Base-by-base conservation (phyloP, 2,797 vertebrate genomes). In the Champsocephalus gunnari region DNA sequence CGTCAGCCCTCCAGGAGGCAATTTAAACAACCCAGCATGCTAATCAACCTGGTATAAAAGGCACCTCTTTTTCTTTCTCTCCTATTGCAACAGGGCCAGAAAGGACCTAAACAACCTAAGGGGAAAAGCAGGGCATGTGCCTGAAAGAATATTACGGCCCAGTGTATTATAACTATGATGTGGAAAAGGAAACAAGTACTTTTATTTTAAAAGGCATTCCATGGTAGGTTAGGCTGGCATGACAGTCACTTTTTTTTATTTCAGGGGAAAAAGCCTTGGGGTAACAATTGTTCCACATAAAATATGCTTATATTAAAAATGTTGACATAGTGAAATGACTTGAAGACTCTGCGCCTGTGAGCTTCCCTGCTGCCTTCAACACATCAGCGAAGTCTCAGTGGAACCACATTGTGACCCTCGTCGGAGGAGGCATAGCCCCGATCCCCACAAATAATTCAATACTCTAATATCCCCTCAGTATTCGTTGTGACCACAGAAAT, bases 21-120 rank as follows among this genome's bases (percentile, higher is more conserved):
- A 92, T 94, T 94, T 92, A 93, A 94, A 92, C 87, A 90, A 92
- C 82, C 90, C 87, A 86, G 92, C 88, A 90, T 94, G 93, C 93
- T 93, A 93, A 94, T 94, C 90, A 92, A 91, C 87, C 77, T 78
- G 82, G 87, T 92, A 89, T 89, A 90, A 90, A 93, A 92, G 79
- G 71, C 63, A 48, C 76, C 68, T 70, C 77, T 75, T 59, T 50
- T 54, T 44, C 24, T 45, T 45, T 66, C 67, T 53, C 65, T 77
- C 55, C 61, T 71, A 66, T 69, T 88, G 79, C 89, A 88, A 56
- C 64, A 66, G 61, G 73, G 81, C 85, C 83, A 84, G 87, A 80
- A 71, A 76, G 79, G 58, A 85, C 71, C 72, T 34, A 76, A 85
- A 85, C 78, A 85, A 83, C 79, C 56, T 73, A 57, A 81, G 50